Evolutionary conservation across 2,888 invertebrate species (phyloP).

Genomic region (Hanleya hanleyi): DNA sequence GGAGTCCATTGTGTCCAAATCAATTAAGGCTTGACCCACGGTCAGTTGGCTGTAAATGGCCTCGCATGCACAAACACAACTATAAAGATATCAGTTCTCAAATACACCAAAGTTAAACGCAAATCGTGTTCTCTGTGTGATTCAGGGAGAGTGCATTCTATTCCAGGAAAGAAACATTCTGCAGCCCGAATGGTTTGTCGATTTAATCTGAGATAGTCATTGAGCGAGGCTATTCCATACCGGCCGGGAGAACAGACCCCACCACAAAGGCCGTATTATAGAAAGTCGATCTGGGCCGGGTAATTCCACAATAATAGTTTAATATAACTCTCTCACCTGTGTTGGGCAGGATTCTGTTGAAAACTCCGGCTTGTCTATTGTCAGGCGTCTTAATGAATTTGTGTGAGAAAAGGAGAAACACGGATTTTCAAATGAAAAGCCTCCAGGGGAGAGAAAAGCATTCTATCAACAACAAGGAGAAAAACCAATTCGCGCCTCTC

Average conservation of each 20-base stretch:
- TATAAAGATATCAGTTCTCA: too few relatives aligned
- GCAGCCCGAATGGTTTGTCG: too few relatives aligned
- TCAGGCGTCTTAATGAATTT: neutral
- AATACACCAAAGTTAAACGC: too few relatives aligned
- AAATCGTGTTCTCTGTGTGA: too few relatives aligned
- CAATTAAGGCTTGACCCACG: too few relatives aligned
- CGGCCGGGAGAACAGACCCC: neutral
- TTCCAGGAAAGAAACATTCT: too few relatives aligned
- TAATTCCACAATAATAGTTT: neutral
- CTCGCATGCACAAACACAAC: too few relatives aligned
- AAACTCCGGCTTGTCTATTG: neutral
- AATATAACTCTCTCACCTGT: neutral
- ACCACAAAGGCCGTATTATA: neutral
- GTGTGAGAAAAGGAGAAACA: neutral
- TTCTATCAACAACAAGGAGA: neutral
- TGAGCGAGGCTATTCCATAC: too few relatives aligned
- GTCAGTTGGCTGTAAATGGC: too few relatives aligned
- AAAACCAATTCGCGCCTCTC: neutral
- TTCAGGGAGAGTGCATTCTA: too few relatives aligned
- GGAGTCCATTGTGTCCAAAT: too few relatives aligned
- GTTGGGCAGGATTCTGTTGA: neutral
- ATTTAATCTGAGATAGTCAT: too few relatives aligned
- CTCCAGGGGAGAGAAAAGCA: neutral
- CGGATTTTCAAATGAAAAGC: neutral
- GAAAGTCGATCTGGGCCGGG: neutral